Evolutionary conservation across 2,888 invertebrate genomes (phyloP).

Genomic region (Quadroppia sp.): DNA sequence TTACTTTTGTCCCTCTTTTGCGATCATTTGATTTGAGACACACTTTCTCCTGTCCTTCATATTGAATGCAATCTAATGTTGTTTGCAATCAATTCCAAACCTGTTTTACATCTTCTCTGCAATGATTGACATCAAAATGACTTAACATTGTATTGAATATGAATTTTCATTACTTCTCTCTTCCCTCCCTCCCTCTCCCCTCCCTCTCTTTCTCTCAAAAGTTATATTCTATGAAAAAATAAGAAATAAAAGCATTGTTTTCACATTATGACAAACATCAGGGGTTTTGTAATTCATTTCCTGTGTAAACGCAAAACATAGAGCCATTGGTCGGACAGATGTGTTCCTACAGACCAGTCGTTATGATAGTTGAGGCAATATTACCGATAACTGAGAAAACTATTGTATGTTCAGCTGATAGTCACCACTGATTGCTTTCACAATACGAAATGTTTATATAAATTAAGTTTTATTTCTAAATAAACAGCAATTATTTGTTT

Average conservation of each 20-base stretch:
- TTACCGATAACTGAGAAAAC: neutral
- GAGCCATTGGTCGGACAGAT: slow-evolving; percentile 10
- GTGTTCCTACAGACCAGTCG: neutral
- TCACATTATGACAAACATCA: slow-evolving; percentile 4
- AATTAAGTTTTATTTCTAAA: neutral
- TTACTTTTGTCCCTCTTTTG: neutral
- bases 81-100: neutral
- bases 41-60: neutral
- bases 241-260: slow-evolving; percentile 14
- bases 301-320: neutral
- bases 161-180: neutral
- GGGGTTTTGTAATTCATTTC: slow-evolving; percentile 15
- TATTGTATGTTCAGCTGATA: slow-evolving; percentile 23
- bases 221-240: slow-evolving; percentile 5
- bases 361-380: neutral
- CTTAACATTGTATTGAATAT: neutral
- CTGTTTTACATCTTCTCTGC: neutral
- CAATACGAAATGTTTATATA: neutral
- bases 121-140: slow-evolving; percentile 24
- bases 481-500: too few species aligned
- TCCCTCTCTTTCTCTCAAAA: too few species aligned
- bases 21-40: neutral
- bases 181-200: neutral
- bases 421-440: neutral
- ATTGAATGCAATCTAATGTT: neutral